Base-by-base conservation (phyloP, 2,888 invertebrate genomes). In the Tetanocera ferruginea region DNA sequence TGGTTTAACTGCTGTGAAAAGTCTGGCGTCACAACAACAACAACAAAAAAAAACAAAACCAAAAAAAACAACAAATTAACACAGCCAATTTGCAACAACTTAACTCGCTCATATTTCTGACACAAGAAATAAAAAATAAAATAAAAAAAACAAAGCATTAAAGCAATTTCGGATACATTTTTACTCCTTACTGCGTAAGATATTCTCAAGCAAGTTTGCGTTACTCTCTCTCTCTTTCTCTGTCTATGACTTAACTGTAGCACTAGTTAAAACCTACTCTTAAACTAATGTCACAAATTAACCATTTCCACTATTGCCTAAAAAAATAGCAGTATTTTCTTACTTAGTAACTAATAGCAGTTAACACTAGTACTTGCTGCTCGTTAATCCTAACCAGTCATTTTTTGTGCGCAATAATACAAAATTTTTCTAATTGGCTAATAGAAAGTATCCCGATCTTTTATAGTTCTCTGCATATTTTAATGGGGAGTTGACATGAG, bases 141-240 rank as follows among this genome's bases (percentile, higher is more conserved):
- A 17, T 3, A 31, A 51, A 70, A 70, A 31, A 52, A 17, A 31
- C 14, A 52, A 17, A 0, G 19, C 57, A 60, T 60, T 25, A 25
- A 64, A 64, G 64, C 9, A 37, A 60, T 72, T 74, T 52, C 55
- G 75, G 75, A 75, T 28, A 55, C 66, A 67, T 75, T 75, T 75
- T 75, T 75, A 75, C 75, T 66, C 34, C 17, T 55, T 75, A 75
- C 52, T 52, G 75, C 67, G 75, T 75, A 75, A 75, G 73, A 74
- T n/a, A n/a, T 55, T 71, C 55, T 52, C 31, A 49, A 67, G 51
- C 51, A 34, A 71, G 19, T 55, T 71, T 71, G 6, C 31, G n/a
- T 64, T n/a, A 64, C 69, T 69, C 67, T 43, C 49, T 62, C 2
- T 25, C 62, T 62, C 31, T 62, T 17, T 28, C 28, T 64, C 64